Conservation (phyloP, 2,888 invertebrate species). For the Latheticus oryzae region DNA sequence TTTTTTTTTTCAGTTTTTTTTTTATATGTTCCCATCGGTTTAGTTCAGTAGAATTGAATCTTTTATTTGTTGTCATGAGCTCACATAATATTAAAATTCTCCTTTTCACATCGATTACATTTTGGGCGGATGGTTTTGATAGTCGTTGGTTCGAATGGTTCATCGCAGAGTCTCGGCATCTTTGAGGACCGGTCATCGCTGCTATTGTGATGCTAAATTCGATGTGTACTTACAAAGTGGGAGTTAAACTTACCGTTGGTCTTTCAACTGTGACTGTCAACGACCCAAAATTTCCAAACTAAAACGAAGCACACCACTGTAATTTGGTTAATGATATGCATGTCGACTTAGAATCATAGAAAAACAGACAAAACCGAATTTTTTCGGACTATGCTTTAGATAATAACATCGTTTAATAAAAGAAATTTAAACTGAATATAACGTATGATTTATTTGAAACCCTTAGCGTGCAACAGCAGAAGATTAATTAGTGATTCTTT, state of each 20-base stretch:
- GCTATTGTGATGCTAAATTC: constrained; percentile 48
- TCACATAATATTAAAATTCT: constrained; percentile 56
- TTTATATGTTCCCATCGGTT: neutral
- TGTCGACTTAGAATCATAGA: constrained; percentile 55
- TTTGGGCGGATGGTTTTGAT: constrained; percentile 55
- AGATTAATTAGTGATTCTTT: constrained; percentile 18
- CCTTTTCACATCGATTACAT: constrained; percentile 60
- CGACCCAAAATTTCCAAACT: constrained; percentile 59
- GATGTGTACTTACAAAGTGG: constrained; percentile 46
- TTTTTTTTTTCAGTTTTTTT: no score
- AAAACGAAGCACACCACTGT: constrained; percentile 53
- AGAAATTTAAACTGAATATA: constrained; percentile 45
- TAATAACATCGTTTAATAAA: constrained; percentile 45
- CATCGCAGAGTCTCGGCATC: constrained; percentile 39
- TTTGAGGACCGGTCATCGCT: constrained; percentile 47
- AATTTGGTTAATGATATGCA: constrained; percentile 60
- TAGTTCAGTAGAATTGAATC: constrained; percentile 4
- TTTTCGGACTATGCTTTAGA: constrained; percentile 52
- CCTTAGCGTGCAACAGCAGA: constrained; percentile 19
- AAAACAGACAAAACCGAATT: constrained; percentile 51
- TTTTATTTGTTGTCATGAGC: constrained; percentile 37
- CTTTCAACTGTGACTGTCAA: constrained; percentile 59
- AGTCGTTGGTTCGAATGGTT: constrained; percentile 41
- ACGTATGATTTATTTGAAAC: constrained; percentile 31
- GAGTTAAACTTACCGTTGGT: constrained; percentile 47